These are phyloP conservation scores for Ophiothrix spiculata DNA, from an alignment of 35 echinoderm and acorn worm species.

Conservation along the genomic window DNA sequence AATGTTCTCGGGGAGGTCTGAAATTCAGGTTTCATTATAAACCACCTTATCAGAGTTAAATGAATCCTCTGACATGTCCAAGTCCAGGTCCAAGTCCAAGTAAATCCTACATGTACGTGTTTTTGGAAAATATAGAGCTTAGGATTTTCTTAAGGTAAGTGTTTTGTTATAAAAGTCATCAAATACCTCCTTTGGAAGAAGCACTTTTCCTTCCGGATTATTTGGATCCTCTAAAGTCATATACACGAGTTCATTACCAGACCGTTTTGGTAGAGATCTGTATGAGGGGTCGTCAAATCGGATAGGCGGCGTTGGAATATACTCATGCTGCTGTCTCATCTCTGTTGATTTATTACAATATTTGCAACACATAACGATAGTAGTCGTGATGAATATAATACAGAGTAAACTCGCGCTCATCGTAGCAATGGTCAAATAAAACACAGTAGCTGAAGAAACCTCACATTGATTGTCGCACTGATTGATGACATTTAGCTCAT, in stretches of 20 bases:
- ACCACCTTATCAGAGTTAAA: too few species aligned
- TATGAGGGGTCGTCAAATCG: neutral
- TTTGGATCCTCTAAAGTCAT: conserved; percentile 1
- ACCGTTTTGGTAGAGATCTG: neutral
- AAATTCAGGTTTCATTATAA: too few species aligned
- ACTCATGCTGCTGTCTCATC: neutral
- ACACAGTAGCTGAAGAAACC: neutral
- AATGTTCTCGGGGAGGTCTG: too few species aligned
- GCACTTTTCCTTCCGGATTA: conserved; percentile 1
- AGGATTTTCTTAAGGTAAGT: neutral
- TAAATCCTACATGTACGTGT: too few species aligned
- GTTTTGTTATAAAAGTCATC: conserved; percentile 1
- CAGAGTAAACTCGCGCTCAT: neutral
- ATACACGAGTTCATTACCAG: neutral
- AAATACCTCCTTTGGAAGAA: neutral
- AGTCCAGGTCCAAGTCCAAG: too few species aligned
- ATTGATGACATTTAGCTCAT: neutral
- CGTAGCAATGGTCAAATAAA: neutral
- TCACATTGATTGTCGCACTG: neutral
- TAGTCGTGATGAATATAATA: neutral
- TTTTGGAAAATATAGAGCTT: too few species aligned
- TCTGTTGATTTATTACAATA: neutral
- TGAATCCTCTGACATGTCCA: too few species aligned
- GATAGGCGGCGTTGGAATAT: neutral
- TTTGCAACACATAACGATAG: conserved; percentile 1